phyloP scores from a whole-genome alignment of 2,113 vertebrate species.

The Thomomys bottae region DNA sequence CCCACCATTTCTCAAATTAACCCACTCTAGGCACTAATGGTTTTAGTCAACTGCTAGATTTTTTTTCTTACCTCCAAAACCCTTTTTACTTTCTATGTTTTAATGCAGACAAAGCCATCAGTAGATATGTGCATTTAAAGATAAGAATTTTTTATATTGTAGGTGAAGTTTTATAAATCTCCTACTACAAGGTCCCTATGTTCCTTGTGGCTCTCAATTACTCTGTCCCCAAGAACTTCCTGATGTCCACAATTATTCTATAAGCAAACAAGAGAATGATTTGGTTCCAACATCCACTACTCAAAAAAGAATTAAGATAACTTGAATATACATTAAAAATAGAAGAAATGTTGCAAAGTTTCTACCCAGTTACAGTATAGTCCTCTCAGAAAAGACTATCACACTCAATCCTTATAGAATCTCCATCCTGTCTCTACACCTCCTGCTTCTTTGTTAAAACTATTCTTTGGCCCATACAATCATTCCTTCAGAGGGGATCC shows the following conservation, averaged over 20 bases:
- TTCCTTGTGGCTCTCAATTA: constrained; percentile 7
- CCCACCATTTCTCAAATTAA: neutral
- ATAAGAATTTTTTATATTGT: neutral
- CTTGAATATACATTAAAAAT: neutral
- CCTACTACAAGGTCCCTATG: neutral
- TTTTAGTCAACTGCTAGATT: constrained; percentile 34
- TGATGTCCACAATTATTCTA: neutral
- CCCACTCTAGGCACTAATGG: constrained; percentile 25
- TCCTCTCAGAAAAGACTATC: neutral
- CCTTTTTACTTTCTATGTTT: neutral
- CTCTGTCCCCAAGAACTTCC: neutral
- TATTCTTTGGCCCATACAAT: neutral
- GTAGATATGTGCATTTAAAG: neutral
- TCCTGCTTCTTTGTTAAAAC: accelerated
- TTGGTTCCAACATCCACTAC: neutral
- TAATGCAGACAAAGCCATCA: neutral
- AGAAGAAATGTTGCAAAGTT: constrained; percentile 35
- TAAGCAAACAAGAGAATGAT: neutral
- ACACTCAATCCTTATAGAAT: accelerated
- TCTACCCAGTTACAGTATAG: neutral
- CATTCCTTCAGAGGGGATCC: neutral
- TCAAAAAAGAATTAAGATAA: neutral
- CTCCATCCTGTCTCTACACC: neutral
- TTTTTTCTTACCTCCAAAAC: constrained; percentile 39
- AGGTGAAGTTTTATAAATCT: neutral